A percentile compares a stretch with the other conserved stretches of the same genome.
Conservation (phyloP, 2,113 vertebrate species). For the Aphelocoma coerulescens region DNA sequence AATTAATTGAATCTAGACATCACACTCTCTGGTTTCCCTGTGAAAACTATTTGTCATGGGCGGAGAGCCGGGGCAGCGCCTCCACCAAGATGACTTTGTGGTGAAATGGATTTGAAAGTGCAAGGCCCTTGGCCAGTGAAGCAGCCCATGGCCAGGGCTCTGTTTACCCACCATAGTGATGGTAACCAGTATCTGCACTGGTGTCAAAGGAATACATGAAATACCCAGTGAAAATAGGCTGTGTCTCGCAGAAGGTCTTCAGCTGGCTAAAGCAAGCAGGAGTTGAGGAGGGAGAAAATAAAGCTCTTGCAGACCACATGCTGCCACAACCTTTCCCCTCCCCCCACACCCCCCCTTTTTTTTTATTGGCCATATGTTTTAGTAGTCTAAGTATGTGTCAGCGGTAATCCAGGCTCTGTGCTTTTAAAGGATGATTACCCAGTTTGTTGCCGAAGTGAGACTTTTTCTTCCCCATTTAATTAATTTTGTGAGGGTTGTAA, state of each 20-base stretch:
- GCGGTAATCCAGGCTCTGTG: neutral
- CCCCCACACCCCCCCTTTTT: neutral
- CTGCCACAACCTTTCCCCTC: neutral
- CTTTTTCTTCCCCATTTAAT: neutral
- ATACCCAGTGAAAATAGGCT: neutral
- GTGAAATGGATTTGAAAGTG: neutral
- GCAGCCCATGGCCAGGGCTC: neutral
- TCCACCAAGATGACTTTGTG: neutral
- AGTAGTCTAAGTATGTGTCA: conserved; percentile 37
- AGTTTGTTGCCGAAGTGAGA: neutral
- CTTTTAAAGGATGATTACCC: conserved; percentile 26
- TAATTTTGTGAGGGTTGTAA: neutral
- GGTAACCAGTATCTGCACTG: accelerated
- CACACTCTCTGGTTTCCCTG: neutral
- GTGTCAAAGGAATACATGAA: neutral
- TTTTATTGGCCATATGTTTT: conserved; percentile 54
- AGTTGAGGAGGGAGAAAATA: neutral
- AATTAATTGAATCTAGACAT: neutral
- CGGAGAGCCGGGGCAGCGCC: accelerated
- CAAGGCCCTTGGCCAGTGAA: neutral
- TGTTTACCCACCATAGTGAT: neutral
- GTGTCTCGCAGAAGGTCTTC: neutral
- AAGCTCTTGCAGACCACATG: neutral
- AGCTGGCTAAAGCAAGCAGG: neutral
- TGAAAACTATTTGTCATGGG: neutral